A percentile compares a stretch with the other conserved stretches of the same genome.
phyloP scores from a whole-genome alignment of 2,113 vertebrate species.

The Setophaga coronata region DNA sequence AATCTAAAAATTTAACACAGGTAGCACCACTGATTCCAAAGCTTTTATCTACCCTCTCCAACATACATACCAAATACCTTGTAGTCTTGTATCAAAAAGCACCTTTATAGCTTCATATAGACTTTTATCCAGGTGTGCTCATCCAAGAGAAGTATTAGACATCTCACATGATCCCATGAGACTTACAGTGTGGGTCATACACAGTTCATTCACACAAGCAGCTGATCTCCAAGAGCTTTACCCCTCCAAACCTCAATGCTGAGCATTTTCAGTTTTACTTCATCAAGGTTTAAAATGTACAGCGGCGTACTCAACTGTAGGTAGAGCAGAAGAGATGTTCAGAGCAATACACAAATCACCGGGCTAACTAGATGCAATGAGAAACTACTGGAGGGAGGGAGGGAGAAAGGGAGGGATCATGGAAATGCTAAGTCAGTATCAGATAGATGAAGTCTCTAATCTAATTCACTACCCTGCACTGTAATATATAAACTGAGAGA shows the following conservation, averaged over 20 bases:
- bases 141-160: constrained; percentile 1
- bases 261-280: not conserved
- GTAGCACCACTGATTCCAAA: not conserved
- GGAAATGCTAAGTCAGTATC: constrained; percentile 24
- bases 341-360: not conserved
- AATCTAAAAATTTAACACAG: not conserved
- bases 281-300: not conserved
- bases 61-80: constrained; percentile 12
- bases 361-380: not conserved
- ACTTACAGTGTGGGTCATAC: not conserved
- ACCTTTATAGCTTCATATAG: not conserved
- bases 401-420: constrained; percentile 26
- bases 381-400: constrained; percentile 9
- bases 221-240: constrained; percentile 3
- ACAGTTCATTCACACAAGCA: constrained; percentile 14
- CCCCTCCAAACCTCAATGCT: not conserved
- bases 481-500: not conserved
- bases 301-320: not conserved
- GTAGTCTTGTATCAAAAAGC: not conserved
- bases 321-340: not conserved
- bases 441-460: constrained; percentile 44
- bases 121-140: not conserved
- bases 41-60: not conserved
- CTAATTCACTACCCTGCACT: not conserved
- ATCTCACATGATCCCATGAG: not conserved